A percentile compares a stretch with the other conserved stretches of the same genome.
These are phyloP conservation scores for Aproaerema taeniolella DNA, from an alignment of 2,888 invertebrate genomes.

Conservation along the genomic window DNA sequence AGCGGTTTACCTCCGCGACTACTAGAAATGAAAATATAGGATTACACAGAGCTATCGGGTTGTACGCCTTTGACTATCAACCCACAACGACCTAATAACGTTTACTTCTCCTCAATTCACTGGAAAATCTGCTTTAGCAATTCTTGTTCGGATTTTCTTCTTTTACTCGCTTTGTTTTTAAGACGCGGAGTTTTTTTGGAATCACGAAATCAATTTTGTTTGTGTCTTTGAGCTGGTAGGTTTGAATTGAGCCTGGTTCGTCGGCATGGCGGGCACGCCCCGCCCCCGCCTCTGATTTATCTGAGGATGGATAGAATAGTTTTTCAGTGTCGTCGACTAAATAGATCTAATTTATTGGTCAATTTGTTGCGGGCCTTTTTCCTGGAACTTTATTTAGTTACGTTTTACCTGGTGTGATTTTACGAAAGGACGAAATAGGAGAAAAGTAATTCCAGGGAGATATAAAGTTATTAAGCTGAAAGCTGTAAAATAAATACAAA, in stretches of 20 bases:
- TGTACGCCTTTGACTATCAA: background rate
- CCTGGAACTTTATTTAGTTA: no score
- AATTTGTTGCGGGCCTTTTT: no score
- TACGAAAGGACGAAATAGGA: no score
- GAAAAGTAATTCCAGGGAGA: no score
- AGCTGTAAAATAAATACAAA: no score
- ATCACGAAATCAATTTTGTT: background rate
- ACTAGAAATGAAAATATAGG: background rate
- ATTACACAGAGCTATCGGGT: background rate
- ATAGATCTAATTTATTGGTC: no score
- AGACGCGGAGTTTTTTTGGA: background rate
- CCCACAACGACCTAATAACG: background rate
- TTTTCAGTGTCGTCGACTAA: no score
- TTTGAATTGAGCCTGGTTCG: background rate
- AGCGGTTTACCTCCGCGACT: background rate
- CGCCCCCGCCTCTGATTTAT: no score
- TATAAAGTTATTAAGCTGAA: no score
- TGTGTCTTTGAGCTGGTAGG: background rate
- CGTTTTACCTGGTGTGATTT: no score
- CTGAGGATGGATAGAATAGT: background rate
- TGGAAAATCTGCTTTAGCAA: background rate
- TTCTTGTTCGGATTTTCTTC: background rate
- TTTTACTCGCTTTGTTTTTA: background rate
- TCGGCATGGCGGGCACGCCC: conserved; percentile 1
- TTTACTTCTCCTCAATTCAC: background rate